Base-by-base conservation (phyloP, 2,797 vertebrate genomes). In the Gobio occitaniae region DNA sequence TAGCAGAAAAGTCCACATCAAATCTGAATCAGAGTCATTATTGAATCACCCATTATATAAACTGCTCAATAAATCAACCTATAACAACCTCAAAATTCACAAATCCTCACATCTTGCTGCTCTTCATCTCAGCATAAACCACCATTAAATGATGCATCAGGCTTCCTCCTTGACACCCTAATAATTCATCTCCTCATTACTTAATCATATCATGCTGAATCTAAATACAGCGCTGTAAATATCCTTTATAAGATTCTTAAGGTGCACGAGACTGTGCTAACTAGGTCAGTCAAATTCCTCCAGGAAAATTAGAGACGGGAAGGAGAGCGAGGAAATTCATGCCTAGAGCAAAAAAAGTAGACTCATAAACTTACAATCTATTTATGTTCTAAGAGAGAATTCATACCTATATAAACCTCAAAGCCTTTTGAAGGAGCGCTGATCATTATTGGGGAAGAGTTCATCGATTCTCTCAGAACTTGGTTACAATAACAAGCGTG, bases 251-350 rank as follows among this genome's bases (percentile, higher is more conserved):
- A 87, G 81, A 90, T 88, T 91, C 90, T 88, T 16, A 88, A 93
- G 91, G 91, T 92, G 90, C 74, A 74, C 3, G 21, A 79, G 88
- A 91, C 78, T 84, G 89, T 91, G 61, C 82, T 93, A 95, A 95
- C 81, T 95, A 91, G 94, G 94, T 94, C 94, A 93, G 84, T 78
- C 54, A 19, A 83, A 82, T 88, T 92, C 94, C 92, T 17, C 38
- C 90, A 93, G 93, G 89, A 92, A 92, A 90, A 78, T 83, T 87
- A 74, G 32, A 89, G 90, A 75, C 85, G 85, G 89, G 89, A 89
- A 79, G 25, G 69, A 91, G 80, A 91, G 88, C 88, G 89, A 89
- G 86, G 92, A 90, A 88, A 89, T 91, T 92, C 91, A 90, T 21
- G 89, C 94, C 92, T 47, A 1, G 12, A 92, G 94, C 90, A 71